phyloP scores from a whole-genome alignment of 2,888 invertebrate species.

The Leptopilina drosophilae region DNA sequence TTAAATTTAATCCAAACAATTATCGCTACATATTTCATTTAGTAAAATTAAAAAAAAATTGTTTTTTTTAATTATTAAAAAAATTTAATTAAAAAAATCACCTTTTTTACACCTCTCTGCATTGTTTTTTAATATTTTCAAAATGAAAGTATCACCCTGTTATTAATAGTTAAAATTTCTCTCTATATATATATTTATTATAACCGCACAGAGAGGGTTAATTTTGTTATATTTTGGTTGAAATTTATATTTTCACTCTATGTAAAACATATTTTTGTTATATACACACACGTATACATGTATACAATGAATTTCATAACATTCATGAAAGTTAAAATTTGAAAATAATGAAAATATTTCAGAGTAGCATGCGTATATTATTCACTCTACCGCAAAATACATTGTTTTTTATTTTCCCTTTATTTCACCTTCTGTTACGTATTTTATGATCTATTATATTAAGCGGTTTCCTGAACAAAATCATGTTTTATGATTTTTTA shows the following conservation, averaged over 20 bases:
- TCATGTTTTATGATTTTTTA: background rate
- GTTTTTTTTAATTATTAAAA: too few species aligned
- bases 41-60: too few species aligned
- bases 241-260: too few species aligned
- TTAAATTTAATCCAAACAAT: slow-evolving; percentile 55
- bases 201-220: too few species aligned
- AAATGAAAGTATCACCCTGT: too few species aligned
- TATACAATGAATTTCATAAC: background rate
- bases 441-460: slow-evolving; percentile 1
- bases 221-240: too few species aligned
- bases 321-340: background rate
- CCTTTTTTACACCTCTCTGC: too few species aligned
- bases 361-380: background rate
- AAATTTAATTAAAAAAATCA: too few species aligned
- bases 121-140: too few species aligned
- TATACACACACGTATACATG: background rate
- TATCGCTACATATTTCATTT: slow-evolving; percentile 46
- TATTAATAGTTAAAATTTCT: too few species aligned
- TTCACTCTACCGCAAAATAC: background rate
- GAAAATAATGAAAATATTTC: background rate
- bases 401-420: slow-evolving; percentile 1
- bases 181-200: too few species aligned
- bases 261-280: background rate
- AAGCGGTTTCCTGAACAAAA: background rate
- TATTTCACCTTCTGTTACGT: background rate